Percentiles rank a stretch among this genome's conserved stretches.
Conservation (phyloP, 2,113 vertebrate species). For the Tachysurus vachellii region DNA sequence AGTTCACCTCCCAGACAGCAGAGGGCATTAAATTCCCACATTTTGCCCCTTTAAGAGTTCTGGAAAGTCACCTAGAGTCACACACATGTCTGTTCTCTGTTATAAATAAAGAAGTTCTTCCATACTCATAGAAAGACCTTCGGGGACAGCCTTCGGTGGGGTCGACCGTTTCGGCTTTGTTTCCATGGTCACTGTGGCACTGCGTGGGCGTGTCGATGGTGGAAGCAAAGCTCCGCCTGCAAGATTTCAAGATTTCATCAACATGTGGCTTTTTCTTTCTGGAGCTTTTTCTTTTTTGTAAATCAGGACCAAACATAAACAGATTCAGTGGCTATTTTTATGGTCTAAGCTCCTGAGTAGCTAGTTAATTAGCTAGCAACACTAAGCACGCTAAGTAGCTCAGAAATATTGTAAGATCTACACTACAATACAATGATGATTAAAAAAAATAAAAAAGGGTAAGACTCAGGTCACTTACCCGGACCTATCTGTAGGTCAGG, state of each 20-base stretch:
- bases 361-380: neutral
- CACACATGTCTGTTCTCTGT: neutral
- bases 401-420: neutral
- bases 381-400: neutral
- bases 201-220: neutral
- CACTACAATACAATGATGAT: neutral
- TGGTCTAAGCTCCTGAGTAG: neutral
- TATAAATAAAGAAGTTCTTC: neutral
- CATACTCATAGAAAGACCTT: neutral
- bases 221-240: constrained; percentile 29
- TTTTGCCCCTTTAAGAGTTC: neutral
- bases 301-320: neutral
- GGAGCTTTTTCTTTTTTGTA: neutral
- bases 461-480: neutral
- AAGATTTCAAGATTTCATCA: neutral
- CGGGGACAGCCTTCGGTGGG: rapidly evolving
- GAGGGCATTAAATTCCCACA: neutral
- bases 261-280: neutral
- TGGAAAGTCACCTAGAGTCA: neutral
- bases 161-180: neutral
- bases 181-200: neutral
- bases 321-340: neutral
- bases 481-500: neutral
- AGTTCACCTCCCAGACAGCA: neutral
- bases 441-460: neutral